These are phyloP conservation scores for Periophthalmus magnuspinnatus DNA, from an alignment of 2,797 vertebrate species.

Conservation along the genomic window DNA sequence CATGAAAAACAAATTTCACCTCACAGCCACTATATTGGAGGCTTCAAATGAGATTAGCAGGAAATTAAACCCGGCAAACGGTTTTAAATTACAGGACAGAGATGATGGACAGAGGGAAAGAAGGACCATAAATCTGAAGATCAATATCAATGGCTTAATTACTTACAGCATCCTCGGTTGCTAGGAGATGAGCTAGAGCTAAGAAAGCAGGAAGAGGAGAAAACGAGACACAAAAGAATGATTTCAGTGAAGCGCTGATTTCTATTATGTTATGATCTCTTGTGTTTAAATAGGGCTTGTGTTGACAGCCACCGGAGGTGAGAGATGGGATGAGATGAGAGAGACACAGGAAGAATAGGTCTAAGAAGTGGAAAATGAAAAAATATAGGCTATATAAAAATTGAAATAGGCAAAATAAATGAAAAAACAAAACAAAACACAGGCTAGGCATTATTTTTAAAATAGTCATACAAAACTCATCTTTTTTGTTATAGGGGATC, in stretches of 20 bases:
- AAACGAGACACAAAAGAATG: conserved; percentile 14
- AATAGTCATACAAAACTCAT: too few relatives aligned
- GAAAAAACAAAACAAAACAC: too few relatives aligned
- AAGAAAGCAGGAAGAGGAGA: conserved; percentile 17
- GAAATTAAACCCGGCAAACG: conserved; percentile 50
- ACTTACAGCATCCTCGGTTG: conserved; percentile 65
- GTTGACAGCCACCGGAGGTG: conserved; percentile 6
- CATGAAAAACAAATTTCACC: conserved; percentile 24
- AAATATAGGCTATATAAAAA: too few relatives aligned
- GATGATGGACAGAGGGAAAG: conserved; percentile 6
- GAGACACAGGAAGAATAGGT: not conserved
- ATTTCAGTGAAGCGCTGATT: conserved; percentile 35
- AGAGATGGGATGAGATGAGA: conserved; percentile 5
- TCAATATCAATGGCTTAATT: conserved; percentile 65
- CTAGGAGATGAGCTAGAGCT: conserved; percentile 57
- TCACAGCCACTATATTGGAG: not conserved
- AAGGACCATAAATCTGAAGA: conserved; percentile 42
- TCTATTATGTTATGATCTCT: conserved; percentile 20
- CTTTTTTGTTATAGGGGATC: too few relatives aligned
- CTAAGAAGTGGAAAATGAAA: too few relatives aligned
- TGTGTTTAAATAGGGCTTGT: conserved; percentile 15
- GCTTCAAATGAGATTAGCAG: conserved; percentile 32
- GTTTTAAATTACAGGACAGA: conserved; percentile 23
- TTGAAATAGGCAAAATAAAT: too few relatives aligned
- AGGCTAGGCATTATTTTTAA: too few relatives aligned